Percentiles rank a stretch among this genome's conserved stretches.
phyloP scores from a whole-genome alignment of 2,888 invertebrate species.

The Baccha elongata region DNA sequence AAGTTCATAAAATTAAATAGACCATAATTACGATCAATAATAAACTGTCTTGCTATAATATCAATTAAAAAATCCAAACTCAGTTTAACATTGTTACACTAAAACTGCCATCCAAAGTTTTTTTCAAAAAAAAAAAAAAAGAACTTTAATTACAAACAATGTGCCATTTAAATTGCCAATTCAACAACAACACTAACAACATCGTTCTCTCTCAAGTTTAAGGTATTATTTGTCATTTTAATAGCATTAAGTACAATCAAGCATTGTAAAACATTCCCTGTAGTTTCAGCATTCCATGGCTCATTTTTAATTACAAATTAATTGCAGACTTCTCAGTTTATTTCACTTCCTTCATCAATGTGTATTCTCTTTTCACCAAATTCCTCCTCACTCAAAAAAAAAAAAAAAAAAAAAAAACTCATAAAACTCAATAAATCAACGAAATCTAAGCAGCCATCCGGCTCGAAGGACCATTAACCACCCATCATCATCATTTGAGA shows the following conservation, averaged over 20 bases:
- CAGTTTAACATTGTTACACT: not conserved
- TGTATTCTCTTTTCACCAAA: not conserved
- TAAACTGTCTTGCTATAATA: conserved; percentile 5
- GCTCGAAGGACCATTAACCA: conserved; percentile 50
- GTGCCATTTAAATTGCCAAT: conserved; percentile 27
- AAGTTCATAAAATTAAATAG: not conserved
- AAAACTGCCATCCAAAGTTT: not conserved
- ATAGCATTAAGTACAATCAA: conserved; percentile 25
- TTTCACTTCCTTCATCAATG: not conserved
- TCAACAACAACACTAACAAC: conserved; percentile 25
- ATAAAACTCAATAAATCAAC: conserved; percentile 42
- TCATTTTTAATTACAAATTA: conserved; percentile 40
- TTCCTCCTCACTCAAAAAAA: not conserved
- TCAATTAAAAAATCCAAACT: conserved; percentile 14
- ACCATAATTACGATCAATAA: conserved; percentile 5
- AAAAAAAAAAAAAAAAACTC: conserved; percentile 35
- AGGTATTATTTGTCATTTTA: conserved; percentile 29
- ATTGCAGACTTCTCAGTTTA: conserved; percentile 2
- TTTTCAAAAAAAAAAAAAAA: not conserved
- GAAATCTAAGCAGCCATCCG: conserved; percentile 10
- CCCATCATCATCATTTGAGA: not conserved
- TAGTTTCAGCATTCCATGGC: conserved; percentile 20
- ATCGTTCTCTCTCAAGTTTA: conserved; percentile 19
- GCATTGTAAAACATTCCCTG: conserved; percentile 31
- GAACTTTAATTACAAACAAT: conserved; percentile 9